These are phyloP conservation scores for Thermophis baileyi DNA, from an alignment of 2,113 vertebrate genomes.

Conservation along the genomic window DNA sequence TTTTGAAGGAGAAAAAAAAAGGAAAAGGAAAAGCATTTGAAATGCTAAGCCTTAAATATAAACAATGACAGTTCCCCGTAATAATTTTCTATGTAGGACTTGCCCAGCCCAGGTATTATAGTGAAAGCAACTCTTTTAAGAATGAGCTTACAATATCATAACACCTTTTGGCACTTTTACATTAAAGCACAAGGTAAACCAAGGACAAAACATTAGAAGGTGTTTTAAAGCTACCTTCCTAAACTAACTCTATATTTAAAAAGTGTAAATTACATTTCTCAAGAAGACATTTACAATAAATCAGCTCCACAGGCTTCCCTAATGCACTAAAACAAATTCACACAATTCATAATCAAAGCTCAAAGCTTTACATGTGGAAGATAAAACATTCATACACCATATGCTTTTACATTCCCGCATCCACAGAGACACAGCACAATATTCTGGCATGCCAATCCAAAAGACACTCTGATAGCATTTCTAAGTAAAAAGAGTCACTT, in stretches of 20 bases:
- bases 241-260: not conserved
- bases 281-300: not conserved
- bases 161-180: slow-evolving; percentile 7
- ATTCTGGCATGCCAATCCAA: not conserved
- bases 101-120: slow-evolving; percentile 26
- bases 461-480: not conserved
- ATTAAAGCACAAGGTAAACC: slow-evolving; percentile 13
- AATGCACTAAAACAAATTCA: not conserved
- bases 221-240: not conserved
- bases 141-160: slow-evolving; percentile 5
- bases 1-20: not conserved
- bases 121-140: not conserved
- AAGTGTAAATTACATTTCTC: not conserved
- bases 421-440: not conserved
- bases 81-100: not conserved
- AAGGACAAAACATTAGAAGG: slow-evolving; percentile 15
- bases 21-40: not conserved
- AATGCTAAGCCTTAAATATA: not conserved
- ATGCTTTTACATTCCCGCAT: not conserved
- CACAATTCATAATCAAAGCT: not conserved
- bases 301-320: not conserved
- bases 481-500: not conserved
- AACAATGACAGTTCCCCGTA: not conserved
- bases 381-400: slow-evolving; percentile 17
- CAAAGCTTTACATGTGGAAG: not conserved